Evolutionary conservation across 1,140 invertebrate species (phyloP).

Genomic region (Drosophila bocqueti): DNA sequence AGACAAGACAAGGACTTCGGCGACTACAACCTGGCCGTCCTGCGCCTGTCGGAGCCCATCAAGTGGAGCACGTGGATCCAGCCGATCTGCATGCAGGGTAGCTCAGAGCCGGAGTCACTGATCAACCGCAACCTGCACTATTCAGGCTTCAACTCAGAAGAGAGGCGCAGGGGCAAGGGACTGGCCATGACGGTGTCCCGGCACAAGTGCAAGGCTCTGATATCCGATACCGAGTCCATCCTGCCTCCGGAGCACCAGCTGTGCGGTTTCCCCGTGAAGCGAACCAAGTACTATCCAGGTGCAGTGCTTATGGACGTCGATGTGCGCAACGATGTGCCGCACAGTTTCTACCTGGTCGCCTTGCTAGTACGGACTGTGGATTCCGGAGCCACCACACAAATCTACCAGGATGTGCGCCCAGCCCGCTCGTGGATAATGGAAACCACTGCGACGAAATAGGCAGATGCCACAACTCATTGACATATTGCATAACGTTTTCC

Average conservation of each 20-base stretch:
- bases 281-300: conserved; percentile 49
- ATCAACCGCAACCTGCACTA: conserved; percentile 54
- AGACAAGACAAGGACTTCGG: conserved; percentile 54
- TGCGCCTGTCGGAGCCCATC: conserved; percentile 39
- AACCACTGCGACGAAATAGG: conserved; percentile 14
- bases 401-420: conserved; percentile 59
- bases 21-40: conserved; percentile 57
- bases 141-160: conserved; percentile 34
- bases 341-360: conserved; percentile 56
- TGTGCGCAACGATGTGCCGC: conserved; percentile 40
- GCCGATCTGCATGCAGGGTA: conserved; percentile 53
- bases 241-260: conserved; percentile 55
- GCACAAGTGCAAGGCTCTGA: conserved; percentile 34
- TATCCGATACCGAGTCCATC: conserved; percentile 2
- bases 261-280: conserved; percentile 44
- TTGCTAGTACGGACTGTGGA: conserved; percentile 28
- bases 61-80: conserved; percentile 40
- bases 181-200: conserved; percentile 39
- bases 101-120: conserved; percentile 38
- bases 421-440: conserved; percentile 51
- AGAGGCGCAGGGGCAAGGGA: conserved; percentile 44
- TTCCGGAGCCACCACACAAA: conserved; percentile 13
- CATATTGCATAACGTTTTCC: neutral
- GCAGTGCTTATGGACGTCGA: conserved; percentile 52
- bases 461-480: neutral